Conservation (phyloP, 2,888 invertebrate genomes). For the Barypeithes pellucidus region DNA sequence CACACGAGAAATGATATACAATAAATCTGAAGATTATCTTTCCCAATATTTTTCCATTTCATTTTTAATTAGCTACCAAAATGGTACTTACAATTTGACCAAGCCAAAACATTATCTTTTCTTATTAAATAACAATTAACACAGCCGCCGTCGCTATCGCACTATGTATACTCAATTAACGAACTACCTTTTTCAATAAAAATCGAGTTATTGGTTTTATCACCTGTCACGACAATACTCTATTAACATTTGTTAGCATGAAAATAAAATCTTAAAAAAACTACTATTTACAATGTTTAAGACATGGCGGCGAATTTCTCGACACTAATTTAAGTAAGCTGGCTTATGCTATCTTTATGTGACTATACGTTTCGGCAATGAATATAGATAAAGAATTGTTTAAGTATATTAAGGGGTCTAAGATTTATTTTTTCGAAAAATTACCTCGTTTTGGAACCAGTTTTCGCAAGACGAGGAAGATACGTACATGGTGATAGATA, state of each 20-base stretch:
- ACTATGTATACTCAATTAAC: not conserved
- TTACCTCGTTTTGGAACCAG: too few relatives aligned
- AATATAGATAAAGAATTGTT: slow-evolving; percentile 8
- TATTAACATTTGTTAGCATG: slow-evolving; percentile 6
- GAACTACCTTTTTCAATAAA: slow-evolving; percentile 1
- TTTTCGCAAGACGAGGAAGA: too few relatives aligned
- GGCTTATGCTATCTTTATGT: slow-evolving; percentile 14
- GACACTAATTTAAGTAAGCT: slow-evolving; percentile 17
- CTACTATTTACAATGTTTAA: not conserved
- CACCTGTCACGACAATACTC: not conserved
- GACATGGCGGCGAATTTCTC: slow-evolving; percentile 13
- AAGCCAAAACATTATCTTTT: not conserved
- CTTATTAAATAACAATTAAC: not conserved
- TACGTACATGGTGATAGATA: too few relatives aligned
- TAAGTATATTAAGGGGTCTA: too few relatives aligned
- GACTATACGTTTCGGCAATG: slow-evolving; percentile 3
- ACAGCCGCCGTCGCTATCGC: not conserved
- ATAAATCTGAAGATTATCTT: too few relatives aligned
- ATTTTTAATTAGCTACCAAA: not conserved
- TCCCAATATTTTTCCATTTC: too few relatives aligned
- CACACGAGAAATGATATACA: too few relatives aligned
- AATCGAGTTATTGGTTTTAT: not conserved
- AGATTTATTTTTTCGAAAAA: too few relatives aligned
- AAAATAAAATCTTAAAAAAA: not conserved
- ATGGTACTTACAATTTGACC: slow-evolving; percentile 2